phyloP scores from a whole-genome alignment of 2,113 vertebrate species.

The Ahaetulla prasina region DNA sequence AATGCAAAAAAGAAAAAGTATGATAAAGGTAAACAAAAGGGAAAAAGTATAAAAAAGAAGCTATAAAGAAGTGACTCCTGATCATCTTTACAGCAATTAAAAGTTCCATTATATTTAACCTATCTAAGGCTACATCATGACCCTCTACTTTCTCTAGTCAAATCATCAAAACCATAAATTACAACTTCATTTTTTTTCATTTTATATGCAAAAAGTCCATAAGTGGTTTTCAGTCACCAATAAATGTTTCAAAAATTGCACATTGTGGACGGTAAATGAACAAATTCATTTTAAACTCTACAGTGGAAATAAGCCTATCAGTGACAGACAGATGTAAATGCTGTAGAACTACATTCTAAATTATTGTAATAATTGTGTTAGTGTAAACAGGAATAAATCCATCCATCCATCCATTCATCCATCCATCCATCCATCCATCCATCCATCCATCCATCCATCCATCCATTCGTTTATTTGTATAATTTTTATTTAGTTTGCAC shows the following conservation, averaged over 20 bases:
- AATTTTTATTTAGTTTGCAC: neutral
- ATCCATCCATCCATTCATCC: neutral
- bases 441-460: neutral
- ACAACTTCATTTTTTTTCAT: neutral
- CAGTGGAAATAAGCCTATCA: neutral
- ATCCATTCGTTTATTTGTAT: neutral
- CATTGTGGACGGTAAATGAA: neutral
- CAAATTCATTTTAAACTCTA: neutral
- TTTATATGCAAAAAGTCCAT: neutral
- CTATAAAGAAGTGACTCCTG: neutral
- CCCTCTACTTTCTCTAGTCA: neutral
- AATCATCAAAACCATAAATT: neutral
- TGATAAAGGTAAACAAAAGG: neutral
- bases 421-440: too few species aligned
- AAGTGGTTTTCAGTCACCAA: neutral
- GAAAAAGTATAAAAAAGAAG: neutral
- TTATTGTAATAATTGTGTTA: too few species aligned
- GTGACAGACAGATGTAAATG: neutral
- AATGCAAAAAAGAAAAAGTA: neutral
- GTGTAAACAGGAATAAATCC: neutral
- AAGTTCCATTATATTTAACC: neutral
- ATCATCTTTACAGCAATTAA: neutral
- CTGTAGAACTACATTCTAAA: neutral
- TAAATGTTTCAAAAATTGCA: neutral
- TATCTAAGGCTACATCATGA: neutral